Base-by-base conservation (phyloP, 2,113 vertebrate species). In the Campylomormyrus tamandua region DNA sequence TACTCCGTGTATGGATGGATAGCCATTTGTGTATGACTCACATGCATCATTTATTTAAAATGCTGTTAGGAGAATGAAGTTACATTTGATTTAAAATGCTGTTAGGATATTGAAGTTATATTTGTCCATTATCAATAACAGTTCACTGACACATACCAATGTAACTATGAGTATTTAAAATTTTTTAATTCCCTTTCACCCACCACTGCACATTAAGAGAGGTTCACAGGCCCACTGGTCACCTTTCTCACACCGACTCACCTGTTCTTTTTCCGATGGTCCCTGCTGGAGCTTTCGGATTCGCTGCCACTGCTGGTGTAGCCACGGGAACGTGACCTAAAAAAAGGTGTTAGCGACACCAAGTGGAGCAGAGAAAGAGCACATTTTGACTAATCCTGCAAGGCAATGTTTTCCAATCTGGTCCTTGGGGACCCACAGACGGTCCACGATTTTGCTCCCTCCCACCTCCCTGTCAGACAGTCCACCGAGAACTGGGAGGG, bases 281-380 rank as follows among this genome's bases (percentile, higher is more conserved):
- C 97, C 91, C 96, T 94, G 90, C 94, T 97, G 89, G 97, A 98
- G 92, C 96, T 97, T 94, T 98, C 97, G 0, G 97, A 97, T 89
- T 98, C 97, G 83, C 97, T 98, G 42, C 96, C 97, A 70, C 97
- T 98, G 94, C 97, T 98, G 87, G 97, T 97, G 93, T 97, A 97
- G 93, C 97, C 97, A 89, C 96, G 97, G 88, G 97, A 98, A 62
- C 97, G 95, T 3, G 97, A 97, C 90, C 97, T 98, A 42, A 83
- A 89, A 5, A 87, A 90, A 3, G 3, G 31, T 77, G 90, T 93
- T 87, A 91, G 91, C 91, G 3, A 53, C 87, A 89, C 88, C 91
- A 35, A 88, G 2, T n/a, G 21, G 46, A 85, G 85, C 87, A 50
- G 46, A 49, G 3, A 77, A 42, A 53, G n/a, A 21, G 62, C 1